Percentiles rank a stretch among this genome's conserved stretches.
Evolutionary conservation across 2,113 vertebrate species (phyloP).

Genomic region (Motacilla tschutschensis): DNA sequence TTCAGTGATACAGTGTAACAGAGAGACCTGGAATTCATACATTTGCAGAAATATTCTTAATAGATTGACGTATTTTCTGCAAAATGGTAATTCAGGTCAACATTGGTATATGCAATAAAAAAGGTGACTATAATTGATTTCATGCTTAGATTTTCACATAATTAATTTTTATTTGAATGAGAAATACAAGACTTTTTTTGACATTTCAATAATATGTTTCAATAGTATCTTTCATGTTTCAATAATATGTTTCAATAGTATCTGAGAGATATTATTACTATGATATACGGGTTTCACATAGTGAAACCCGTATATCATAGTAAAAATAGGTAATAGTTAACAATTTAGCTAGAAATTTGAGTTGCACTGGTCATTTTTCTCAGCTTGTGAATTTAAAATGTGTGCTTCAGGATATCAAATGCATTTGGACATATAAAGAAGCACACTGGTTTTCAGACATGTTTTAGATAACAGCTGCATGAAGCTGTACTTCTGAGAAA

Average conservation of each 20-base stretch:
- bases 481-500: not conserved
- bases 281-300: not conserved
- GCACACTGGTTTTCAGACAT: not conserved
- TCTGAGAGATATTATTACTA: not conserved
- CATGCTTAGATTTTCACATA: not conserved
- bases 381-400: not conserved
- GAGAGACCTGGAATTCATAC: not conserved
- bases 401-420: not conserved
- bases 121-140: not conserved
- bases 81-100: not conserved
- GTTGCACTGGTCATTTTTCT: not conserved
- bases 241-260: not conserved
- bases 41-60: not conserved
- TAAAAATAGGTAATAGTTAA: not conserved
- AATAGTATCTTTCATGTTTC: not conserved
- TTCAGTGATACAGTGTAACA: not conserved
- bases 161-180: not conserved
- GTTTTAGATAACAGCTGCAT: not conserved
- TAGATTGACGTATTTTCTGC: not conserved
- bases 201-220: not conserved
- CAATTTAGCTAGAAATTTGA: not conserved
- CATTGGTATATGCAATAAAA: not conserved
- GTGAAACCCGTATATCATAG: not conserved
- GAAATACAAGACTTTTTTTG: not conserved
- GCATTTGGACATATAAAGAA: not conserved